Conservation (phyloP, 2,797 vertebrate genomes). For the Pseudotriccus pelzelni region DNA sequence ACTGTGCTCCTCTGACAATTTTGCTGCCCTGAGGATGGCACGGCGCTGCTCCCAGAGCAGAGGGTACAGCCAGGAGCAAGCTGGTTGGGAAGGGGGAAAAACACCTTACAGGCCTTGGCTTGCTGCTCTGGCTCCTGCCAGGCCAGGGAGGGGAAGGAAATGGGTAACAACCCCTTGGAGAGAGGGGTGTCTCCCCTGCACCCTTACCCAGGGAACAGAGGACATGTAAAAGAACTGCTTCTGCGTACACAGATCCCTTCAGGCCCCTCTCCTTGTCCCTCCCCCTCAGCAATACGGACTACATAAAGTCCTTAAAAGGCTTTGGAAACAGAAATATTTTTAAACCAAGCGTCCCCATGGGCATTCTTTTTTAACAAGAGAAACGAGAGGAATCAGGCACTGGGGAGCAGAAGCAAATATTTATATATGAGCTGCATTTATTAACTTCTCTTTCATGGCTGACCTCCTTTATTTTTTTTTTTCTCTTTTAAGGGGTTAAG, state of each 20-base stretch:
- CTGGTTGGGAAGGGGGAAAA: neutral
- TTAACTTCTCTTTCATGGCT: slow-evolving; percentile 23
- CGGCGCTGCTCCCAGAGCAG: neutral
- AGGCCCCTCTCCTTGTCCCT: neutral
- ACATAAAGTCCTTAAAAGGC: neutral
- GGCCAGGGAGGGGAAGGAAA: neutral
- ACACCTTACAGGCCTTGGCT: neutral
- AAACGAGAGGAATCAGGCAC: neutral
- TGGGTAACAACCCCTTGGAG: neutral
- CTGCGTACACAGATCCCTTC: neutral
- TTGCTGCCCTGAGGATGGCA: neutral
- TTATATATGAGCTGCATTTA: slow-evolving; percentile 25
- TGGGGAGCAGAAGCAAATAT: slow-evolving; percentile 41
- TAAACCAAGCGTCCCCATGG: neutral
- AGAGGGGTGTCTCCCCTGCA: neutral
- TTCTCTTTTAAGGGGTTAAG: slow-evolving; percentile 10
- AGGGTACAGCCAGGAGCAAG: neutral
- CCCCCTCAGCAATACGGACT: neutral
- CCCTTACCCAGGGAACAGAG: neutral
- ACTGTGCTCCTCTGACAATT: neutral
- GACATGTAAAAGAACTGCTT: neutral
- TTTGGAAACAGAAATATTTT: neutral
- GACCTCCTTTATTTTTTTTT: neutral
- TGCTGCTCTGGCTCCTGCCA: neutral
- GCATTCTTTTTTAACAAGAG: neutral